phyloP scores from a whole-genome alignment of 2,797 vertebrate genomes.

The Paguma larvata region DNA sequence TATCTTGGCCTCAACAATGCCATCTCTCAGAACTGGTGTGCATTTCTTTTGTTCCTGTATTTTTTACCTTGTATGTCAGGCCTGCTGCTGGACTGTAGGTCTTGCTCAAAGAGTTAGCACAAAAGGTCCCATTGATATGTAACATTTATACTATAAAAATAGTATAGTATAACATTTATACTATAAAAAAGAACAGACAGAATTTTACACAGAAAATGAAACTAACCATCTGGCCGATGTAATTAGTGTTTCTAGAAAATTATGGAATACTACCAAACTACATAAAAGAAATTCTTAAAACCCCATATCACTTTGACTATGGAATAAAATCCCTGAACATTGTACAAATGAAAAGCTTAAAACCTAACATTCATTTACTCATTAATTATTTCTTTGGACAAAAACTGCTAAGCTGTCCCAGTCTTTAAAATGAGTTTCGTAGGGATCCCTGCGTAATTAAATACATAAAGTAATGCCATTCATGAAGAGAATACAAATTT shows the following conservation, averaged over 20 bases:
- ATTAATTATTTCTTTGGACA: conserved; percentile 30
- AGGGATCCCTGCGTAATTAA: not conserved
- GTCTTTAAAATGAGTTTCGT: not conserved
- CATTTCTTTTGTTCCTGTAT: not conserved
- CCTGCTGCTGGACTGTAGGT: not conserved
- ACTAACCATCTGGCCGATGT: not conserved
- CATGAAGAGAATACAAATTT: conserved; percentile 5
- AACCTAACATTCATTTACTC: not conserved
- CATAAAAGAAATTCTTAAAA: not conserved
- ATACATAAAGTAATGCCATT: not conserved
- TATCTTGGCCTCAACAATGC: not conserved
- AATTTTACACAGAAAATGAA: conserved; percentile 29
- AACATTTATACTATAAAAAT: not conserved
- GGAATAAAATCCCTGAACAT: not conserved
- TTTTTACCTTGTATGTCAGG: not conserved
- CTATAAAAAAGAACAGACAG: not conserved
- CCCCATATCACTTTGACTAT: not conserved
- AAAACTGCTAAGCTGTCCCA: not conserved
- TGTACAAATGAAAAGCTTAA: not conserved
- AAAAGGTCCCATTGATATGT: not conserved
- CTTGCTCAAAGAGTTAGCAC: not conserved
- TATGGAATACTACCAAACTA: conserved; percentile 20
- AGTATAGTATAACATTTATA: not conserved
- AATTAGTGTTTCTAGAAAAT: conserved; percentile 11
- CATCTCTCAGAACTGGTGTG: not conserved